These are phyloP conservation scores for Fistularia commersonii DNA, from an alignment of 2,797 vertebrate genomes.

Conservation along the genomic window DNA sequence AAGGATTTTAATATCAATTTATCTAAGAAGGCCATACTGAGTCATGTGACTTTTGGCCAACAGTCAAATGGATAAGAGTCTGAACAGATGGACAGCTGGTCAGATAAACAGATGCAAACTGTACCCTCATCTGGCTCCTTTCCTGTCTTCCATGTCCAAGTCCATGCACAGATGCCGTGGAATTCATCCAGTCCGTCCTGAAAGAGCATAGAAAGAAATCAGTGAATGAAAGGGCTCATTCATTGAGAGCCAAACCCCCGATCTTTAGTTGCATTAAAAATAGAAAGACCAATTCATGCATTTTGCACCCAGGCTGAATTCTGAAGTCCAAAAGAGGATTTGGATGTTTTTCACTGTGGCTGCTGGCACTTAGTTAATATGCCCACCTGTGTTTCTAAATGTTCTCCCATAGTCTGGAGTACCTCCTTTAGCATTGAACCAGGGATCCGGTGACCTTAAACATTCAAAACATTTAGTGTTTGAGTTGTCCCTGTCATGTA, in stretches of 20 bases:
- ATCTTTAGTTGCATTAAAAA: conserved; percentile 41
- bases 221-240: conserved; percentile 50
- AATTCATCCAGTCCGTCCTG: background rate
- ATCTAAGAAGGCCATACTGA: no score
- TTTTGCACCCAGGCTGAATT: conserved; percentile 27
- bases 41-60: background rate
- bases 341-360: conserved; percentile 15
- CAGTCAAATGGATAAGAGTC: background rate
- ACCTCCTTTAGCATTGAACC: no score
- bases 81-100: background rate
- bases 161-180: no score
- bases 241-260: conserved; percentile 35
- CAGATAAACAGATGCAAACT: background rate
- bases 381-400: no score
- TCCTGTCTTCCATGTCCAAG: no score
- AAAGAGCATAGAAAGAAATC: conserved; percentile 15
- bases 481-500: no score
- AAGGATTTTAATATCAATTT: no score
- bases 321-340: conserved; percentile 51
- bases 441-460: no score
- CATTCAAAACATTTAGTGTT: no score
- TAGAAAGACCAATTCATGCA: conserved; percentile 34
- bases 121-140: no score
- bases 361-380: conserved; percentile 6
- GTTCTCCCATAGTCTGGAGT: no score